These are phyloP conservation scores for Aphrophora alni DNA, from an alignment of 2,888 invertebrate species.

Conservation along the genomic window DNA sequence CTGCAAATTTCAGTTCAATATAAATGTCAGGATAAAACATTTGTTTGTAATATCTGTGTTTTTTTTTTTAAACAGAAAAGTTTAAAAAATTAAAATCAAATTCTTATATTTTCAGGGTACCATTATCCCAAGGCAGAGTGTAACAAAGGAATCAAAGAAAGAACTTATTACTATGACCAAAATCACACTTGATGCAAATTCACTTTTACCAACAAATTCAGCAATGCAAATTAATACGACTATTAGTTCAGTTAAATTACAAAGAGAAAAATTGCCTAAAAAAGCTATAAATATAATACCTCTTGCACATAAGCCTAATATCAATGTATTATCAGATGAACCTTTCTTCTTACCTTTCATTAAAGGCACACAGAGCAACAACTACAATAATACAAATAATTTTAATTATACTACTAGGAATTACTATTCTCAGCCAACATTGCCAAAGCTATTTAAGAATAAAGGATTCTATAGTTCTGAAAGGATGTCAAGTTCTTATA, in stretches of 20 bases:
- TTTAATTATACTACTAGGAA: background rate
- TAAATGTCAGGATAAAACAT: too few species aligned
- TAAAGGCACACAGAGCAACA: background rate
- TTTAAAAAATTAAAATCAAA: too few species aligned
- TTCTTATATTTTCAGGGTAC: background rate
- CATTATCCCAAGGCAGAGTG: slow-evolving; percentile 18
- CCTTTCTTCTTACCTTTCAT: background rate
- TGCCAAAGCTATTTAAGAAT: background rate
- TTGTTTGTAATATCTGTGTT: too few species aligned
- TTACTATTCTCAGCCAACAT: background rate
- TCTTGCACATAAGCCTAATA: background rate
- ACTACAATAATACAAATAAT: background rate
- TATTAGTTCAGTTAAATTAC: background rate
- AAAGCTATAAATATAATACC: background rate
- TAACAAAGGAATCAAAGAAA: slow-evolving; percentile 26
- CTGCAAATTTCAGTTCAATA: too few species aligned
- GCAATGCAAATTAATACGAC: background rate
- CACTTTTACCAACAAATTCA: background rate
- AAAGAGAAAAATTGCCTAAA: background rate
- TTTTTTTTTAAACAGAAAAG: too few species aligned
- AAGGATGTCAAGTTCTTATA: background rate
- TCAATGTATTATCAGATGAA: background rate
- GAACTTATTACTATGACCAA: background rate
- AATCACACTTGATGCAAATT: background rate
- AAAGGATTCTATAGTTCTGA: background rate